Conservation (phyloP, 2,797 vertebrate species). For the Sebastes diaconus region DNA sequence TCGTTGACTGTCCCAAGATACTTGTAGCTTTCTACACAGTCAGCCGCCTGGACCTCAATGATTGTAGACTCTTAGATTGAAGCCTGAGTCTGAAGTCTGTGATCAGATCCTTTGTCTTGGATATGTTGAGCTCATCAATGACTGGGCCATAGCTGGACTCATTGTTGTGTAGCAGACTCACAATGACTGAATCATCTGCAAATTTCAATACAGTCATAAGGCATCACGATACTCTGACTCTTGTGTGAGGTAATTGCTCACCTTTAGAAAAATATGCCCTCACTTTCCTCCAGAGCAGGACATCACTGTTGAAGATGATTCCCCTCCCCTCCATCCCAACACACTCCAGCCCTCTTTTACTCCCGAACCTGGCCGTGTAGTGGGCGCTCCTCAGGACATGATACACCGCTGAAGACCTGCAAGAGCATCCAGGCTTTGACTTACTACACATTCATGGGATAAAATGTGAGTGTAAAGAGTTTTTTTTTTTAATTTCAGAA, state of each 20-base stretch:
- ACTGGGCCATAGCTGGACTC: background rate
- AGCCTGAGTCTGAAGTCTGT: background rate
- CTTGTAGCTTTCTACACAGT: background rate
- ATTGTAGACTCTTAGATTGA: background rate
- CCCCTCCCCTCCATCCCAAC: constrained; percentile 95
- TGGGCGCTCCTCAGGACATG: constrained; percentile 90
- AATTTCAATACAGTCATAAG: background rate
- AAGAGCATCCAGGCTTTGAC: background rate
- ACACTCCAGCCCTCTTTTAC: constrained; percentile 88
- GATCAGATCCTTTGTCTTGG: background rate
- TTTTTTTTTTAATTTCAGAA: background rate
- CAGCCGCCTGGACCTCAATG: background rate
- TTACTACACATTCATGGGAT: background rate
- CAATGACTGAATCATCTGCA: background rate
- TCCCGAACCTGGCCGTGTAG: constrained; percentile 91
- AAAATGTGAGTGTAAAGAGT: background rate
- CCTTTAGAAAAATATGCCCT: constrained; percentile 92
- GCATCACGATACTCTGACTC: background rate
- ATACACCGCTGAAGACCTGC: constrained; percentile 89
- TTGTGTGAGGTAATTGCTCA: constrained; percentile 60
- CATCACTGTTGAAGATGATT: constrained; percentile 94
- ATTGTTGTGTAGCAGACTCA: background rate
- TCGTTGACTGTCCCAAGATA: background rate
- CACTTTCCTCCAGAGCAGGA: constrained; percentile 87
- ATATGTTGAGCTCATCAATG: background rate